A percentile compares a stretch with the other conserved stretches of the same genome.
Evolutionary conservation across 2,113 vertebrate species (phyloP).

Genomic region (Macheiramphus alcinus): DNA sequence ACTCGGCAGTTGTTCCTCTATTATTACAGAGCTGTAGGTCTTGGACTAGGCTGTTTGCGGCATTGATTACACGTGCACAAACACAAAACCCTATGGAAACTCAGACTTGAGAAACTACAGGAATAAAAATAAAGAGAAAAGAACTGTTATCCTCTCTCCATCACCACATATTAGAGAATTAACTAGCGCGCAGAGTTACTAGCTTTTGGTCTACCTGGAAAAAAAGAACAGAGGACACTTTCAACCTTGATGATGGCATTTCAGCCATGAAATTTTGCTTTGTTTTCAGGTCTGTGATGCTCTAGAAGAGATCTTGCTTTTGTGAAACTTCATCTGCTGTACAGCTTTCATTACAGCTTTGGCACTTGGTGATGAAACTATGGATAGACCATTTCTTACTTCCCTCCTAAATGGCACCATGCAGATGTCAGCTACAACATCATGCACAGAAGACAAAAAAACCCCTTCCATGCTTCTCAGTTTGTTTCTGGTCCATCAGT

Average conservation of each 20-base stretch:
- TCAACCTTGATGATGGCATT: not conserved
- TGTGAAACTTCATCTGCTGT: not conserved
- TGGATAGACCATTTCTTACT: not conserved
- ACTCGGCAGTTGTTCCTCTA: not conserved
- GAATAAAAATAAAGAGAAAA: not conserved
- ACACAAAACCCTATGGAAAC: not conserved
- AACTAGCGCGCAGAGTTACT: not conserved
- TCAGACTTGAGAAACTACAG: not conserved
- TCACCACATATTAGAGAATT: not conserved
- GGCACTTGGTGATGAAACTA: not conserved
- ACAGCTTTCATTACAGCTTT: not conserved
- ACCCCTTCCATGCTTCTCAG: not conserved
- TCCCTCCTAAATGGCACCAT: not conserved
- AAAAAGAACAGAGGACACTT: not conserved
- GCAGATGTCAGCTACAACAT: not conserved
- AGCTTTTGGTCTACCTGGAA: not conserved
- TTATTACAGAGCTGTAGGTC: not conserved
- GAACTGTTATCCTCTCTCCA: not conserved
- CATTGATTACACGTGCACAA: not conserved
- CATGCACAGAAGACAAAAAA: not conserved
- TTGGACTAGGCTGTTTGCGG: not conserved
- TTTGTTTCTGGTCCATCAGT: not conserved
- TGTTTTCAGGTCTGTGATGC: not conserved
- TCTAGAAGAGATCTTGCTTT: not conserved
- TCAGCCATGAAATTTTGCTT: not conserved